phyloP scores from a whole-genome alignment of 2,797 vertebrate genomes.

The Oreochromis mossambicus region DNA sequence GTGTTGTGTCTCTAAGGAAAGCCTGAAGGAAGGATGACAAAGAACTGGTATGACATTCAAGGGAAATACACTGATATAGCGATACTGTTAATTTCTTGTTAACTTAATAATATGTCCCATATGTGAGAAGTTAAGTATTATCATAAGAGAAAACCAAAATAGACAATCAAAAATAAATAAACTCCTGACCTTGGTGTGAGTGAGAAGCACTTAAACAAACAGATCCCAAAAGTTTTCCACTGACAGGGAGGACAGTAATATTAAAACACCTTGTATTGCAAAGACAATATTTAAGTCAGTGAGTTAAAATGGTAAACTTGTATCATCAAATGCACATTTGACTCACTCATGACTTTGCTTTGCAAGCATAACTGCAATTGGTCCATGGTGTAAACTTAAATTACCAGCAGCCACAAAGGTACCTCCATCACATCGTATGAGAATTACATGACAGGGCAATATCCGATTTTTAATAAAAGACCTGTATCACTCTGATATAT shows the following conservation, averaged over 20 bases:
- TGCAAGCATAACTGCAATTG: background rate
- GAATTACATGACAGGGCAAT: constrained; percentile 6
- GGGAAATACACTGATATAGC: background rate
- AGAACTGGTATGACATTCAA: background rate
- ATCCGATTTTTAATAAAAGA: constrained; percentile 3
- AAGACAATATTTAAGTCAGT: background rate
- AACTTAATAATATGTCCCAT: background rate
- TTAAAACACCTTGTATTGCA: background rate
- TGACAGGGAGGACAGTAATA: background rate
- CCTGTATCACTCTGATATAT: constrained; percentile 1
- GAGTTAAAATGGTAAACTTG: background rate
- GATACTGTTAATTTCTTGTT: background rate
- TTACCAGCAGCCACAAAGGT: background rate
- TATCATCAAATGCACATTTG: background rate
- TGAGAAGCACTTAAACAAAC: background rate
- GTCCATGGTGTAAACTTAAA: background rate
- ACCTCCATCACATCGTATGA: background rate
- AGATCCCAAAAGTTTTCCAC: background rate
- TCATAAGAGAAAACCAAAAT: background rate
- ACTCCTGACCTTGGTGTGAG: background rate
- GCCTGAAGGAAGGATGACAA: background rate
- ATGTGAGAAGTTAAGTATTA: background rate
- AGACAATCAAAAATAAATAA: background rate
- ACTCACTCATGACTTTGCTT: background rate
- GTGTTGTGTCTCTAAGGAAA: background rate